Evolutionary conservation across 2,113 vertebrate species (phyloP).

Genomic region (Platysteira castanea): DNA sequence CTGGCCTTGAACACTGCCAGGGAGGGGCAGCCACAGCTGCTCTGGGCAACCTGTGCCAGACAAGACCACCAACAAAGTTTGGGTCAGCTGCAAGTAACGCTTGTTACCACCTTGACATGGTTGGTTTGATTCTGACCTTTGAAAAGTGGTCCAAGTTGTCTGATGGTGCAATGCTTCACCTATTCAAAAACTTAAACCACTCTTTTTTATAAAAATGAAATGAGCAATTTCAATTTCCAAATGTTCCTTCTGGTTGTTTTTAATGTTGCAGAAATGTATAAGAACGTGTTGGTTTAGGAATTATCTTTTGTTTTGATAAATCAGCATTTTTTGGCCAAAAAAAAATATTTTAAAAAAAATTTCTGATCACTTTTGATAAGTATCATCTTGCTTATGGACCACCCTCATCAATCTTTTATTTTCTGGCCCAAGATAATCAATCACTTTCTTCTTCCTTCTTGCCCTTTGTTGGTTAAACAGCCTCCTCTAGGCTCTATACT

Average conservation of each 20-base stretch:
- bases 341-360: rapidly evolving
- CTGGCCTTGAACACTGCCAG: background rate
- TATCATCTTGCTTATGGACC: background rate
- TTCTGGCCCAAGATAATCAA: background rate
- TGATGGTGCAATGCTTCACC: background rate
- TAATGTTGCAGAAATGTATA: background rate
- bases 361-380: background rate
- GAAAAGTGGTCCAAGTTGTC: background rate
- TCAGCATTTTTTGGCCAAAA: background rate
- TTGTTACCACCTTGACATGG: background rate
- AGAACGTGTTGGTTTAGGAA: background rate
- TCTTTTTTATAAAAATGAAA: background rate
- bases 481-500: background rate
- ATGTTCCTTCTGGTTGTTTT: rapidly evolving
- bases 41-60: background rate
- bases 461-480: background rate
- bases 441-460: background rate
- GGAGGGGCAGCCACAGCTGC: background rate
- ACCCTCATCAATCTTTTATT: background rate
- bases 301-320: background rate
- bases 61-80: background rate
- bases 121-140: background rate
- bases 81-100: background rate
- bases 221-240: background rate
- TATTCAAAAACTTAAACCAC: background rate